These are phyloP conservation scores for Berghia stephanieae DNA, from an alignment of 1,140 invertebrate genomes.

Conservation along the genomic window DNA sequence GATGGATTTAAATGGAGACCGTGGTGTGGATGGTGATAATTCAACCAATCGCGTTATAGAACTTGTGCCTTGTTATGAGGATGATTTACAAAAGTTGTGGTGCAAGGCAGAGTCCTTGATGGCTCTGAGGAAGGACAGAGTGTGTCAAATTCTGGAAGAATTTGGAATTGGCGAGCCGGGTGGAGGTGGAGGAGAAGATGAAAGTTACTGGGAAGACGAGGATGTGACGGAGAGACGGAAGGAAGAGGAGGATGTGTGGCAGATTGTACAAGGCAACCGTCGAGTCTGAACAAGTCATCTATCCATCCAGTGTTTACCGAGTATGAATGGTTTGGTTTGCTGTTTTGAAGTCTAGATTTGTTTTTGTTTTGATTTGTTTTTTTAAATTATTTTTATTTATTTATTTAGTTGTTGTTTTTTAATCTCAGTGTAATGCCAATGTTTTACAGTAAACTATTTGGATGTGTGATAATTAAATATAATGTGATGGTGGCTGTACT, in stretches of 20 bases:
- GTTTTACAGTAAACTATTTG: not conserved
- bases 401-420: too few species aligned
- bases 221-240: not conserved
- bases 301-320: not conserved
- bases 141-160: slow-evolving; percentile 18
- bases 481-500: too few species aligned
- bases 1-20: not conserved
- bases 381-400: slow-evolving; percentile 10
- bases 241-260: slow-evolving; percentile 31
- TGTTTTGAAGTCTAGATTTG: not conserved
- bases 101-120: slow-evolving; percentile 17
- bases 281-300: not conserved
- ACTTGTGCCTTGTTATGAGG: too few species aligned
- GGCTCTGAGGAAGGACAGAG: not conserved
- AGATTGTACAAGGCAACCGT: slow-evolving; percentile 16
- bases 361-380: not conserved
- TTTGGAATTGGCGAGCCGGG: slow-evolving; percentile 20
- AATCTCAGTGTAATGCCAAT: too few species aligned
- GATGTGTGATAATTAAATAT: too few species aligned
- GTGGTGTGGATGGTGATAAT: not conserved
- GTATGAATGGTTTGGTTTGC: not conserved
- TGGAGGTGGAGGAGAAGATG: not conserved
- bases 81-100: slow-evolving; percentile 25
- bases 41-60: too few species aligned
- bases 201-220: too few species aligned